Percentiles rank a stretch among this genome's conserved stretches.
Conservation (phyloP, 1,140 invertebrate species). For the Platyura marginata region DNA sequence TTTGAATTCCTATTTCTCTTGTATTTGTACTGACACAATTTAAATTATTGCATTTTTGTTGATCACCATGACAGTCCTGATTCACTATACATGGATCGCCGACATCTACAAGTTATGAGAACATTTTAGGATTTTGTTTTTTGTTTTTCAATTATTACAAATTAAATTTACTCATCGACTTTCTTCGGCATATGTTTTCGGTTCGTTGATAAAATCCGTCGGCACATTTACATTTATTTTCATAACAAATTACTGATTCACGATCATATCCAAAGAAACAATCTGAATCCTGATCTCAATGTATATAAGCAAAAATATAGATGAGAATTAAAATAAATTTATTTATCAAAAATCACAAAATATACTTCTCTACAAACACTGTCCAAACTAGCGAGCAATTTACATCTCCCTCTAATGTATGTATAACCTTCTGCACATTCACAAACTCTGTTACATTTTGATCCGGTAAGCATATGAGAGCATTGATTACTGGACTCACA, state of each 20-base stretch:
- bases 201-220: conserved; percentile 24
- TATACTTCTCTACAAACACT: conserved; percentile 8
- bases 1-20: not conserved
- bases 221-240: conserved; percentile 19
- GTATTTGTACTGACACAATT: not conserved
- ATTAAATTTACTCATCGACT: conserved; percentile 21
- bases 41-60: conserved; percentile 12
- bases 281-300: conserved; percentile 15
- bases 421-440: conserved; percentile 20
- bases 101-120: conserved; percentile 9
- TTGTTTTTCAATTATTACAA: too few species aligned
- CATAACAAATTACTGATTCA: conserved; percentile 17
- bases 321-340: not conserved
- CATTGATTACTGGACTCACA: conserved; percentile 22
- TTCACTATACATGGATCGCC: conserved; percentile 22
- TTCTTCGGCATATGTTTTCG: conserved; percentile 23
- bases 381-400: conserved; percentile 16
- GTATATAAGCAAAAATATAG: not conserved
- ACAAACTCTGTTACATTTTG: conserved; percentile 24
- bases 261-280: conserved; percentile 23
- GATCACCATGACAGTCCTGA: conserved; percentile 17
- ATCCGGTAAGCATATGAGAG: conserved; percentile 26
- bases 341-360: not conserved
- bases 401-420: conserved; percentile 20
- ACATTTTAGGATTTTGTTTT: too few species aligned